These are phyloP conservation scores for Drosophila rhopaloa DNA, from an alignment of 1,140 invertebrate species.

Conservation along the genomic window DNA sequence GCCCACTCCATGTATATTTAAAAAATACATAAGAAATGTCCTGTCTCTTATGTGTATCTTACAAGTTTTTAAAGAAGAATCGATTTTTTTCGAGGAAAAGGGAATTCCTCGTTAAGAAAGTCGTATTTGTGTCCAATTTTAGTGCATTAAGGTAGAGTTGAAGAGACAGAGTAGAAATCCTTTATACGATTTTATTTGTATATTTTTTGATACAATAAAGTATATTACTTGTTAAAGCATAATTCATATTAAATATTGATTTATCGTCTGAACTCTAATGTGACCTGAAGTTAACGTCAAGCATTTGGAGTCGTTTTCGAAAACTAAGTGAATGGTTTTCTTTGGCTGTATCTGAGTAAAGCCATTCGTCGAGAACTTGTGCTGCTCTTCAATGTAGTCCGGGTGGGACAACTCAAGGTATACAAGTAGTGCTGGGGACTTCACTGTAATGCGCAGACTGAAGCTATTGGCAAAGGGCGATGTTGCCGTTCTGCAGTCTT, in stretches of 20 bases:
- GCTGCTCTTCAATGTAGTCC: constrained; percentile 38
- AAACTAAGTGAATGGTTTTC: constrained; percentile 65
- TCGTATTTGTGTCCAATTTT: no score
- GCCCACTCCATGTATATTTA: no score
- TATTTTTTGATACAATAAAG: no score
- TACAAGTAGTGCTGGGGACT: constrained; percentile 68
- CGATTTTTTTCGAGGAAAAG: no score
- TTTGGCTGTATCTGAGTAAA: constrained; percentile 73
- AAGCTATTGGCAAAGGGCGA: constrained; percentile 73
- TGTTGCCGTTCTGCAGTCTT: constrained; percentile 34
- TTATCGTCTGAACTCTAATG: constrained; percentile 60
- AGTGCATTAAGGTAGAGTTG: no score
- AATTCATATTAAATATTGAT: constrained; percentile 58
- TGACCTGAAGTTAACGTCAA: constrained; percentile 27
- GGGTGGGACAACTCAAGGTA: constrained; percentile 76
- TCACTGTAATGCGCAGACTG: constrained; percentile 69
- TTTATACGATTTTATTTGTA: no score
- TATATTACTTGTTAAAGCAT: no score
- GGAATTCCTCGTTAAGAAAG: no score
- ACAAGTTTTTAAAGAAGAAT: no score
- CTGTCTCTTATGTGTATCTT: no score
- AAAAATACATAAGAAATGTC: no score
- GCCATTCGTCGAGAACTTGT: constrained; percentile 83
- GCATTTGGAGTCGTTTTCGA: constrained; percentile 52
- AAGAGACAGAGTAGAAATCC: no score